Conservation (phyloP, 1,140 invertebrate genomes). For the Psix sp. region DNA sequence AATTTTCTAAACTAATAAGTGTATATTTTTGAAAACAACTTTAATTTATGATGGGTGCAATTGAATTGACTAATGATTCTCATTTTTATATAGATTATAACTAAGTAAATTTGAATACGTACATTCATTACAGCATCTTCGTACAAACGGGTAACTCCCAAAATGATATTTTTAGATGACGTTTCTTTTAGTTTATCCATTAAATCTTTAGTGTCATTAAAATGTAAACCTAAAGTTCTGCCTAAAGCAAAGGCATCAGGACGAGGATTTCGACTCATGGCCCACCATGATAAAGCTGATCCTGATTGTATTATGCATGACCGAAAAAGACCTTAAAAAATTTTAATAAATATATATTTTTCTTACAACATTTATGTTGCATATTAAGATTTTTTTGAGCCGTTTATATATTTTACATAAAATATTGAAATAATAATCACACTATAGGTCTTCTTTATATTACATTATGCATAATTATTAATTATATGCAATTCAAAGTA, state of each 20-base stretch:
- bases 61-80: neutral
- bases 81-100: neutral
- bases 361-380: neutral
- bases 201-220: slow-evolving; percentile 77
- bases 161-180: slow-evolving; percentile 78
- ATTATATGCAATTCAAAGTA: no score
- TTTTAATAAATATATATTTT: neutral
- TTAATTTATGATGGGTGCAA: no score
- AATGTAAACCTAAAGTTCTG: slow-evolving; percentile 76
- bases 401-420: neutral
- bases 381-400: slow-evolving; percentile 2
- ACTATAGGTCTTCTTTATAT: no score
- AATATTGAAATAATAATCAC: no score
- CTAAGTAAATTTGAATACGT: slow-evolving; percentile 2
- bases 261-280: slow-evolving; percentile 79
- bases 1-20: no score
- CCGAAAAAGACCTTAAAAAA: slow-evolving; percentile 79
- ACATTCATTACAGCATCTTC: slow-evolving; percentile 2
- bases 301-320: slow-evolving; percentile 86
- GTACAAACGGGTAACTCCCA: slow-evolving; percentile 63
- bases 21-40: no score
- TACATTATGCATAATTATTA: no score
- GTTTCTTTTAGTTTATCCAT: slow-evolving; percentile 80
- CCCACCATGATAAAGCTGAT: slow-evolving; percentile 85
- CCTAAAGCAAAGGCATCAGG: slow-evolving; percentile 82